phyloP scores from a whole-genome alignment of 2,113 vertebrate species.

The Nesogale talazaci region DNA sequence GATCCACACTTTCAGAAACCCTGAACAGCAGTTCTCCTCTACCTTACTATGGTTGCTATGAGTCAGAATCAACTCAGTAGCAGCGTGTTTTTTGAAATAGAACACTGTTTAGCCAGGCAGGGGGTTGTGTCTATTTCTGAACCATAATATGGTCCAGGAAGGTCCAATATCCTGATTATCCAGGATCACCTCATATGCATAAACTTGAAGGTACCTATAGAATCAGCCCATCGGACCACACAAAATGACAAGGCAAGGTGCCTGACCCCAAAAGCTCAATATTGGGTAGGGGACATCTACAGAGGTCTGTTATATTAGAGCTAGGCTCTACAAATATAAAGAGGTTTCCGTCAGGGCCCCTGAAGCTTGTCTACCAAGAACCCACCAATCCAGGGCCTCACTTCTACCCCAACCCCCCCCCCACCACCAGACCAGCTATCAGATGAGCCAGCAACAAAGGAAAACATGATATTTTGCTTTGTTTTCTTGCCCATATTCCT shows the following conservation, averaged over 20 bases:
- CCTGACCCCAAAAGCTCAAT: background rate
- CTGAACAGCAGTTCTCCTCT: no score
- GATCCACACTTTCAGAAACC: no score
- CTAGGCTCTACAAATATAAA: background rate
- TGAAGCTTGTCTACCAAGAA: background rate
- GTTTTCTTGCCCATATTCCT: background rate
- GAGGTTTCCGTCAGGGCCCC: background rate
- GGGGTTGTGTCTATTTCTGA: background rate
- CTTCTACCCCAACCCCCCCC: background rate
- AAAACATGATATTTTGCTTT: background rate
- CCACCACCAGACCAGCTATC: background rate
- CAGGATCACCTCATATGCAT: background rate
- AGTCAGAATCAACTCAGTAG: no score
- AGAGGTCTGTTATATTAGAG: background rate
- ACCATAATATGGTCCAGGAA: background rate
- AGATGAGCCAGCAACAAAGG: constrained; percentile 14
- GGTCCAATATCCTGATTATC: background rate
- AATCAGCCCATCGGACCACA: background rate
- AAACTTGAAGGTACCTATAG: background rate
- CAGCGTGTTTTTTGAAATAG: background rate
- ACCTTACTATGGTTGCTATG: no score
- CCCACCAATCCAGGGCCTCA: background rate
- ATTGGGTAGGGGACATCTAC: background rate
- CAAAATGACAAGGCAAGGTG: background rate
- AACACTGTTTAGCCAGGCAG: background rate